Evolutionary conservation across 1,140 invertebrate species (phyloP).

Genomic region (Oreohelix idahoensis): DNA sequence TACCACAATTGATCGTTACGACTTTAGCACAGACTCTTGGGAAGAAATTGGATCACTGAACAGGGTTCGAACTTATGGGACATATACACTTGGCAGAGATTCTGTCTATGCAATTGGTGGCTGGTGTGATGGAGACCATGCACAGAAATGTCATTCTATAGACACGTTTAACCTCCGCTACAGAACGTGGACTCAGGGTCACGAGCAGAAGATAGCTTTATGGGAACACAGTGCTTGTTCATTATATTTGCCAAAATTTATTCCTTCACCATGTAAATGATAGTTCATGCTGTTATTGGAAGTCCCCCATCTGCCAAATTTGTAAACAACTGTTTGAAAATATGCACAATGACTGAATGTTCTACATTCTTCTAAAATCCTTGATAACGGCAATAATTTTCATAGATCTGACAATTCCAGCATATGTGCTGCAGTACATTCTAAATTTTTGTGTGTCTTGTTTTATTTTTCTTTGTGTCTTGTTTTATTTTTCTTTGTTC

Average conservation of each 20-base stretch:
- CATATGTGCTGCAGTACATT: too few species aligned
- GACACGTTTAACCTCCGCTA: constrained; percentile 53
- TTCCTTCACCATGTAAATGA: neutral
- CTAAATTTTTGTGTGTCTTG: too few species aligned
- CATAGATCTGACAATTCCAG: too few species aligned
- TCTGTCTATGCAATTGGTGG: constrained; percentile 83
- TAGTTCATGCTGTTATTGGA: neutral
- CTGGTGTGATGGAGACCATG: constrained; percentile 70
- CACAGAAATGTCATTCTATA: constrained; percentile 51
- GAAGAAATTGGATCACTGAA: constrained; percentile 78
- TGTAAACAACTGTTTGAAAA: too few species aligned
- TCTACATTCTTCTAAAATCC: too few species aligned
- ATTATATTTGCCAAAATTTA: constrained; percentile 53
- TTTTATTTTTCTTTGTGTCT: too few species aligned
- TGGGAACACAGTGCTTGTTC: constrained; percentile 63
- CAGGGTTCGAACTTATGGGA: constrained; percentile 81
- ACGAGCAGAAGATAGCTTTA: constrained; percentile 43
- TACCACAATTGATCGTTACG: constrained; percentile 81
- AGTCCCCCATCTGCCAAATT: neutral
- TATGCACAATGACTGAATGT: too few species aligned
- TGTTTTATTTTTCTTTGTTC: too few species aligned
- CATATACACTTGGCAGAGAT: constrained; percentile 78
- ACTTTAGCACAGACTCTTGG: constrained; percentile 78
- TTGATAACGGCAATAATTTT: too few species aligned
- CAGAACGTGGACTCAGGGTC: constrained; percentile 43